Base-by-base conservation (phyloP, 2,113 vertebrate genomes). In the Enhydra lutris region DNA sequence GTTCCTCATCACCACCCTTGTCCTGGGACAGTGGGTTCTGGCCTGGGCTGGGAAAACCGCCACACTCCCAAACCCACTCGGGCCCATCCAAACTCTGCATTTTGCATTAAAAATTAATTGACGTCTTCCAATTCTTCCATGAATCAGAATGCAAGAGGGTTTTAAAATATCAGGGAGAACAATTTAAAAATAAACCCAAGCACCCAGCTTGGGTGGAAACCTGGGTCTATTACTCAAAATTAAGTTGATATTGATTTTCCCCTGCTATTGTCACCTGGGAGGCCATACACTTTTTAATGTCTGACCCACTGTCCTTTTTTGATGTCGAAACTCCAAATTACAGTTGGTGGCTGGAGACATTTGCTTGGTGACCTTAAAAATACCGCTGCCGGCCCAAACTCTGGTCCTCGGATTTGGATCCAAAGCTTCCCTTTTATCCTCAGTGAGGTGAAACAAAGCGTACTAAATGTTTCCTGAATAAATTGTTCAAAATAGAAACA, bases 81-180 rank as follows among this genome's bases (percentile, higher is more conserved):
- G 79, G 59, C 6, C 82, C 67, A 89, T 95, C 95, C 96, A 95
- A 97, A 95, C 12, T 87, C 65, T 74, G 97, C 87, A 69, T 91
- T 84, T 95, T 94, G 91, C 96, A 96, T 97, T 97, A 97, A 47
- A 78, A 98, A 98, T 89, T 96, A 96, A 97, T 98, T 95, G 79
- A 74, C 47, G 76, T 97, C 95, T 91, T 97, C 89, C 78, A 93
- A 90, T 86, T 96, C 88, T 94, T 95, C 73, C 17, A 59, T 67
- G 87, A 81, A 76, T 14, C 12, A 88, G 76, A 95, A 96, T 57
- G 26, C 91, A 94, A 29, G 15, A 95, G 95, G 42, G 31, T 96
- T 98, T 92, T 95, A 92, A 97, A 97, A 59, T 63, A 74, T 98
- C 67, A 88, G 69, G 50, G 94, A 21, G 94, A 78, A 96, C 4